phyloP scores from a whole-genome alignment of 1,140 invertebrate species.

The Colletes latitarsis region DNA sequence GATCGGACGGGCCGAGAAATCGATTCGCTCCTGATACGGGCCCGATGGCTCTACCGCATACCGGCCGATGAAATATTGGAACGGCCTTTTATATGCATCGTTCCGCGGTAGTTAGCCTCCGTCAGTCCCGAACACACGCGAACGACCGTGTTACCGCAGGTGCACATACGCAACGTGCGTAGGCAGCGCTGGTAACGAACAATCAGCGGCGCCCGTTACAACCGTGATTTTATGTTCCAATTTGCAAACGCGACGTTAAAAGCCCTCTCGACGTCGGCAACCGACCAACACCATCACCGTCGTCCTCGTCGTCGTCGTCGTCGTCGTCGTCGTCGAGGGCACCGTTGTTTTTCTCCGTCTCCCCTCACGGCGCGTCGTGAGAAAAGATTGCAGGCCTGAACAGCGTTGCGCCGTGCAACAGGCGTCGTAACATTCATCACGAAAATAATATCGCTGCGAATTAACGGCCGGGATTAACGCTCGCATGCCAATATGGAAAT shows the following conservation, averaged over 20 bases:
- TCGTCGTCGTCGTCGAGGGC: slow-evolving; percentile 7
- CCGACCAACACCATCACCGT: slow-evolving; percentile 17
- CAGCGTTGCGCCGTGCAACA: background rate
- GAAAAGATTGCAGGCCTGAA: slow-evolving; percentile 30
- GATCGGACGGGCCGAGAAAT: slow-evolving; percentile 50
- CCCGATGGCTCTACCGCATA: slow-evolving; percentile 60
- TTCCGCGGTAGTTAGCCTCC: slow-evolving; percentile 65
- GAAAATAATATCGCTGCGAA: slow-evolving; percentile 20
- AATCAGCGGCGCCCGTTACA: slow-evolving; percentile 74
- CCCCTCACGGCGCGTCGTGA: slow-evolving; percentile 15
- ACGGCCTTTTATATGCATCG: slow-evolving; percentile 66
- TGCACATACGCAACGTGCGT: slow-evolving; percentile 59
- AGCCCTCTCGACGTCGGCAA: slow-evolving; percentile 65
- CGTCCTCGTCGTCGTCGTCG: slow-evolving; percentile 23
- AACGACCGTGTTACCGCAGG: slow-evolving; percentile 11
- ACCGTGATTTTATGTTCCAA: slow-evolving; percentile 78
- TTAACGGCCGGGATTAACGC: slow-evolving; percentile 8
- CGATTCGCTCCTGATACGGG: slow-evolving; percentile 59
- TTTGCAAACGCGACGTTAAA: slow-evolving; percentile 78
- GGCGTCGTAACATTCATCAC: slow-evolving; percentile 12
- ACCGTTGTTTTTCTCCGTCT: slow-evolving; percentile 26
- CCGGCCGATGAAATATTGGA: slow-evolving; percentile 69
- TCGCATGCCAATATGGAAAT: background rate
- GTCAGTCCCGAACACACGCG: slow-evolving; percentile 2
- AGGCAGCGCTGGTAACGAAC: slow-evolving; percentile 74